phyloP scores from a whole-genome alignment of 2,113 vertebrate genomes.

The Neolamprologus caudopunctatus region DNA sequence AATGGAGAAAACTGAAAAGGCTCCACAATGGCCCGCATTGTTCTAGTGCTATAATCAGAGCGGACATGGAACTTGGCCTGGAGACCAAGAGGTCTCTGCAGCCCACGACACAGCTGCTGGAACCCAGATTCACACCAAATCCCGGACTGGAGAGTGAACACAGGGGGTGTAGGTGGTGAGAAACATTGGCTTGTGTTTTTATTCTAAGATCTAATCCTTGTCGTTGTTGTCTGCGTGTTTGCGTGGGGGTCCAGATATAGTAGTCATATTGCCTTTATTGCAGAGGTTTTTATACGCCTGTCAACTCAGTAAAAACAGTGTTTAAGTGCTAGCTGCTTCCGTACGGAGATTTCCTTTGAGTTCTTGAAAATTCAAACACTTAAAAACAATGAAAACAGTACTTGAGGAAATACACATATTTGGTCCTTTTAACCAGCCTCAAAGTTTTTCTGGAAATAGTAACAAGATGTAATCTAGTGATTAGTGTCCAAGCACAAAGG shows the following conservation, averaged over 20 bases:
- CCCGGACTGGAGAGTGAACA: conserved; percentile 13
- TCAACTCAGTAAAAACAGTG: not conserved
- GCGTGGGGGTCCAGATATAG: not conserved
- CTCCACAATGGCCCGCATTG: conserved; percentile 73
- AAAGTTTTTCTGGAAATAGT: not conserved
- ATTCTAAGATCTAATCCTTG: not conserved
- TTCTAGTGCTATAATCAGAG: conserved; percentile 69
- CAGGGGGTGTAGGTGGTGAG: not conserved
- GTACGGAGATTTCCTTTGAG: not conserved
- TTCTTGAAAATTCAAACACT: not conserved
- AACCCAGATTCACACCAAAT: conserved; percentile 57
- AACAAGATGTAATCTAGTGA: not conserved
- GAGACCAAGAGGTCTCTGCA: conserved; percentile 60
- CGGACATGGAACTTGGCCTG: conserved; percentile 70
- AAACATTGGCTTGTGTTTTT: not conserved
- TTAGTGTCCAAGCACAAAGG: not conserved
- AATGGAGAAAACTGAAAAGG: conserved; percentile 39
- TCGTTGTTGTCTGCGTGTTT: not conserved
- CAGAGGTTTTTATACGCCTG: not conserved
- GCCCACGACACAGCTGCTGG: conserved; percentile 70
- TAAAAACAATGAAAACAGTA: not conserved
- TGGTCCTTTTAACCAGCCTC: not conserved
- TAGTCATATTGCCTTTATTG: not conserved
- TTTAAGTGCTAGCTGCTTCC: not conserved
- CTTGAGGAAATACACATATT: not conserved